These are phyloP conservation scores for Phrynocephalus vlangalii DNA, from an alignment of 2,797 vertebrate species.

Conservation along the genomic window DNA sequence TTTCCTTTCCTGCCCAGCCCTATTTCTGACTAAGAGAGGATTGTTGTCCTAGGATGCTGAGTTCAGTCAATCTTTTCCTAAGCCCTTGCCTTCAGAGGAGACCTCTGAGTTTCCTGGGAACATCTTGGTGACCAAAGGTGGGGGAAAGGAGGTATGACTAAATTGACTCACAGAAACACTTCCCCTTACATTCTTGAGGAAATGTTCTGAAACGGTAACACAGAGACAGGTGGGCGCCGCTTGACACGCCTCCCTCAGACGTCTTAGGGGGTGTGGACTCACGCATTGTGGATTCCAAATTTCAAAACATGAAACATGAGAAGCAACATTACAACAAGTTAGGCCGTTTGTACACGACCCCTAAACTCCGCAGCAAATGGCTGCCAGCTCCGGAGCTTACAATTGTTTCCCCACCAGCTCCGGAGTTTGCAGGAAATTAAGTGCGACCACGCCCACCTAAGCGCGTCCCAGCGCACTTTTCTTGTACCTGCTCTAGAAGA, in stretches of 20 bases:
- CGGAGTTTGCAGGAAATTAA: too few species aligned
- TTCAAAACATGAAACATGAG: not conserved
- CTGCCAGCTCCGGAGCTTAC: too few species aligned
- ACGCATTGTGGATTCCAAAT: not conserved
- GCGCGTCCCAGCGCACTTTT: too few species aligned
- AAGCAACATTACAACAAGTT: not conserved
- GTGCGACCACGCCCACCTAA: too few species aligned
- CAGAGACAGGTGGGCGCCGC: not conserved
- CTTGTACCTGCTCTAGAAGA: too few species aligned
- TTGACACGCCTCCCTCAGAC: not conserved
- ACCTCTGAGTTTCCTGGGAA: not conserved
- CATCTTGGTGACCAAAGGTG: not conserved
- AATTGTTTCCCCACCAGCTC: too few species aligned
- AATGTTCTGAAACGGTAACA: not conserved
- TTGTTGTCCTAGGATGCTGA: not conserved
- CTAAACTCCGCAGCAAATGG: too few species aligned
- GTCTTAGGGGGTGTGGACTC: not conserved
- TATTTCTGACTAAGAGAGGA: not conserved
- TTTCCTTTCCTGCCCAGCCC: too few species aligned
- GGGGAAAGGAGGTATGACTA: not conserved
- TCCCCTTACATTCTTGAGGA: not conserved
- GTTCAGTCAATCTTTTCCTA: too few species aligned
- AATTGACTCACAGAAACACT: not conserved
- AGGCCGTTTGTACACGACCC: too few species aligned
- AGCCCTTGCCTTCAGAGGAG: not conserved